Evolutionary conservation across 2,888 invertebrate genomes (phyloP), one percentile per base, ranked within the genome.

Genomic region (Chymomyza fuscimana): DNA sequence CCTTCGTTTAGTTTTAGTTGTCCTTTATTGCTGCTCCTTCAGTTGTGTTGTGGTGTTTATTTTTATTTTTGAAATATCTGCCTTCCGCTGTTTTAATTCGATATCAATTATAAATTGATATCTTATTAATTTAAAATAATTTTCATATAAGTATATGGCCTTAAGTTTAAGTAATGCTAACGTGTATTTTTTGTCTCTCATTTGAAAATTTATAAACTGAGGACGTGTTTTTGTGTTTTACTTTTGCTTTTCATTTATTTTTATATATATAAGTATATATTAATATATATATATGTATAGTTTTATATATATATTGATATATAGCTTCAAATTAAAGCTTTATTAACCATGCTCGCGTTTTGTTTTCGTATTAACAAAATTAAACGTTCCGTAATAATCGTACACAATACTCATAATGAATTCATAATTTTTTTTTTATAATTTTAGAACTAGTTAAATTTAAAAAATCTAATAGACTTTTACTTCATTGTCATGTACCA

Each of bases 281-380:
- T 15, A 32, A 61, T 61, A 61, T 54, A 32, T 61, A 36, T 36
- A 61, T 36, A 61, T 36, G 12, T 61, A 61, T 36, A 36, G 29
- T n/a, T 40, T 10, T 61, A 61, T 61, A 61, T 61, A 32, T 61
- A 61, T 65, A 65, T 80, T 80, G 78, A 86, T 89, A 86, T 87
- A 82, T 89, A 88, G 90, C 90, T 90, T 85, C 88, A 90, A 90
- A 90, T 90, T 90, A 90, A 90, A 90, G 90, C 90, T 90, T 90
- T 90, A 87, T 90, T 90, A 90, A 90, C 90, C 90, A 90, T 90
- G 90, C 89, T 90, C 89, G 90, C 90, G 88, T 84, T 90, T 89
- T 80, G 80, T 82, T 89, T 89, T 85, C 79, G 88, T 90, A 89
- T 90, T 86, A 90, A 90, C 90, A 90, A 90, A 90, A 89, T 89